Conservation (phyloP, 2,888 invertebrate species). For the Aspidiotus rigidus region DNA sequence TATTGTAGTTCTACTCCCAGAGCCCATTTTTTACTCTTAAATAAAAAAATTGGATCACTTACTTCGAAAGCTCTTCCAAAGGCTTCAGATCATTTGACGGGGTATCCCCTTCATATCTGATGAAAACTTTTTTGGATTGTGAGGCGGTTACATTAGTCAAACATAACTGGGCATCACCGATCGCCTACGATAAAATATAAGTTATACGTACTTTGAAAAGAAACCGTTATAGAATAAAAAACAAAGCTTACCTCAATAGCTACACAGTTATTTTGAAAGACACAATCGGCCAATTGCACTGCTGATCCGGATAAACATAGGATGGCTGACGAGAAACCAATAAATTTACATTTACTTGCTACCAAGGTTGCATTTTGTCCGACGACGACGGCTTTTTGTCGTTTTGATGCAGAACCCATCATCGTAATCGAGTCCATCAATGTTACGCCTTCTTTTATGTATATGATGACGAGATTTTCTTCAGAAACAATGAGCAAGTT, state of each 20-base stretch:
- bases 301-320: conserved; percentile 1
- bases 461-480: background rate
- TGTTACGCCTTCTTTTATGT: conserved; percentile 6
- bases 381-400: background rate
- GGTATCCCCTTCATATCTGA: background rate
- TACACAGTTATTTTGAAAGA: background rate
- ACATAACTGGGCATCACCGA: background rate
- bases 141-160: background rate
- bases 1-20: too few relatives aligned
- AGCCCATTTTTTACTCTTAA: too few relatives aligned
- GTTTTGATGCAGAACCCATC: background rate
- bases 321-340: conserved; percentile 1
- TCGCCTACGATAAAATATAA: background rate
- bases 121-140: conserved; percentile 8
- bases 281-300: conserved; percentile 1
- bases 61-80: too few relatives aligned
- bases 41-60: too few relatives aligned
- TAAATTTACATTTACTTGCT: conserved; percentile 1
- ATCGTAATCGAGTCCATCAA: background rate
- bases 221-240: background rate
- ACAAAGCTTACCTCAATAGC: background rate
- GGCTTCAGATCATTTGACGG: too few relatives aligned
- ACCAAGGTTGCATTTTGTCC: background rate
- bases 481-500: background rate
- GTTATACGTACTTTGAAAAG: background rate